phyloP scores from a whole-genome alignment of 1,140 invertebrate species.

The Micrasema minimum region DNA sequence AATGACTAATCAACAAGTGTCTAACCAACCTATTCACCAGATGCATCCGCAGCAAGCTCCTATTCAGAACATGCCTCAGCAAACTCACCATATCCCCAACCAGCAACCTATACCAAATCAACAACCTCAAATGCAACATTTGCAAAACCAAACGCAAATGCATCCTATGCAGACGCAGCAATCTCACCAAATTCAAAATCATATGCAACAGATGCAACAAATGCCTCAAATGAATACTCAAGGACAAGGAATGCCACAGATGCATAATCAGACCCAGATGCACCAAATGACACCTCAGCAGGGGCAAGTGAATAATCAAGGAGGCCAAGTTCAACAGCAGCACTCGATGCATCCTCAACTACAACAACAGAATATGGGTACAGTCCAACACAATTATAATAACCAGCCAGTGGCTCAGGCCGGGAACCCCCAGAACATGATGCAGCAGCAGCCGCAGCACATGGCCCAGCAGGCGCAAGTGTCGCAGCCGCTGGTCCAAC shows the following conservation, averaged over 20 bases:
- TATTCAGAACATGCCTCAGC: constrained; percentile 65
- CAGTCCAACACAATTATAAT: constrained; percentile 61
- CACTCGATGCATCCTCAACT: constrained; percentile 66
- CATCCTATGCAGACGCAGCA: constrained; percentile 49
- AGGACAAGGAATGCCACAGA: constrained; percentile 64
- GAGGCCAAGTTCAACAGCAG: constrained; percentile 57
- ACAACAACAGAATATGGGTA: constrained; percentile 62
- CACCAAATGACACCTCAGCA: constrained; percentile 55
- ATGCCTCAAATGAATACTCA: constrained; percentile 60
- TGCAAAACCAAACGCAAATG: constrained; percentile 59
- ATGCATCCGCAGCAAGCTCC: constrained; percentile 63
- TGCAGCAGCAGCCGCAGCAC: constrained; percentile 61
- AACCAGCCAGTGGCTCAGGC: constrained; percentile 63
- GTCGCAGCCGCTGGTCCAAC: constrained; percentile 63
- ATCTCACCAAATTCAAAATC: constrained; percentile 61
- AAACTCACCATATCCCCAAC: constrained; percentile 64
- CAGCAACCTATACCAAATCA: constrained; percentile 53
- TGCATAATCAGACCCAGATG: constrained; percentile 53
- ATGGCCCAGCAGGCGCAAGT: constrained; percentile 63
- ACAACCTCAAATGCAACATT: constrained; percentile 63
- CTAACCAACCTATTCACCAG: constrained; percentile 60
- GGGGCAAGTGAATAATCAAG: constrained; percentile 61
- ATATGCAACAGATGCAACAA: constrained; percentile 66
- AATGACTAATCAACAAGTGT: constrained; percentile 61
- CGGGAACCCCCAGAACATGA: constrained; percentile 62